Evolutionary conservation across 2,797 vertebrate species (phyloP).

Genomic region (Betta splendens): DNA sequence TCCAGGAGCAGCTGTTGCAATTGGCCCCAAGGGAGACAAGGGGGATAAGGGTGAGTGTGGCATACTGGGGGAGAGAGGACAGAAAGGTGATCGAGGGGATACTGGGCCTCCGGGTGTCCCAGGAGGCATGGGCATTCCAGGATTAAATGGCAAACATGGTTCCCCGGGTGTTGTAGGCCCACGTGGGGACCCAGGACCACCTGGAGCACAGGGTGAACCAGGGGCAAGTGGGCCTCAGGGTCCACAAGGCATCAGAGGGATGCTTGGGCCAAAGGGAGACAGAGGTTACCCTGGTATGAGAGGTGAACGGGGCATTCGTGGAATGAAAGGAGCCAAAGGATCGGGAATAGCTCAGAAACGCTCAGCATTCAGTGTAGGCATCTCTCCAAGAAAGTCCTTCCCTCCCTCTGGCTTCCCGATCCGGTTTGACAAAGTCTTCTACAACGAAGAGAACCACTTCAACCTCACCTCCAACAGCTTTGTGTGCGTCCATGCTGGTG

Average conservation of each 20-base stretch:
- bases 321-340: slow-evolving; percentile 88
- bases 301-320: slow-evolving; percentile 85
- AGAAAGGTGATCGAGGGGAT: slow-evolving; percentile 87
- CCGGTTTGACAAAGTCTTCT: slow-evolving; percentile 91
- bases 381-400: slow-evolving; percentile 90
- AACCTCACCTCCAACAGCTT: slow-evolving; percentile 87
- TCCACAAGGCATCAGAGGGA: slow-evolving; percentile 84
- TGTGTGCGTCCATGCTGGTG: slow-evolving; percentile 88
- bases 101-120: slow-evolving; percentile 85
- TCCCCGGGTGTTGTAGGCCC: slow-evolving; percentile 82
- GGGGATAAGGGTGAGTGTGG: slow-evolving; percentile 90
- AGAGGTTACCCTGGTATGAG: slow-evolving; percentile 89
- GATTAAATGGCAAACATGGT: slow-evolving; percentile 84
- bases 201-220: slow-evolving; percentile 87
- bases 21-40: slow-evolving; percentile 87
- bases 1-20: slow-evolving; percentile 79
- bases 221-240: slow-evolving; percentile 83
- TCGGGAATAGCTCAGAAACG: slow-evolving; percentile 61
- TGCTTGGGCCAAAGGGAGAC: slow-evolving; percentile 85
- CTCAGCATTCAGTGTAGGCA: slow-evolving; percentile 91
- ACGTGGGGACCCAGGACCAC: slow-evolving; percentile 84
- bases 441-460: slow-evolving; percentile 90
- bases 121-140: slow-evolving; percentile 86
- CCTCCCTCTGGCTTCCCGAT: slow-evolving; percentile 89
- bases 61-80: slow-evolving; percentile 84